Evolutionary conservation across 2,113 vertebrate genomes (phyloP).

Genomic region (Pelmatolapia mariae): DNA sequence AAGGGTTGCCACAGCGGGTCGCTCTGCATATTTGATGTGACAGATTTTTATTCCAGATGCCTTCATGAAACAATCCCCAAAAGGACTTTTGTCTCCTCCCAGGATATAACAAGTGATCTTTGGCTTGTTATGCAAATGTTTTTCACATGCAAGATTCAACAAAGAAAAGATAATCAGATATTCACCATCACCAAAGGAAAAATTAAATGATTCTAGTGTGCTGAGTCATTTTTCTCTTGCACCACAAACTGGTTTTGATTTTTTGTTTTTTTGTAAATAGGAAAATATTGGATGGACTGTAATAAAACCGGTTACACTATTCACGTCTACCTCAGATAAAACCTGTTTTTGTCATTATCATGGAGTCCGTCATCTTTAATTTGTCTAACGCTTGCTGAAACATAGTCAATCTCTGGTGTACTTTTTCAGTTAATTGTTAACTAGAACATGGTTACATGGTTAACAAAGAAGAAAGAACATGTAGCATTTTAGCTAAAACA

Average conservation of each 20-base stretch:
- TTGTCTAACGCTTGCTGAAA: neutral
- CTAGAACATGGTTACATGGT: neutral
- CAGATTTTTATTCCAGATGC: neutral
- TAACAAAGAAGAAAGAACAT: neutral
- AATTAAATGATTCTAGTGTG: neutral
- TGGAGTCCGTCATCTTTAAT: neutral
- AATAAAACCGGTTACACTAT: neutral
- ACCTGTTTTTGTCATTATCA: neutral
- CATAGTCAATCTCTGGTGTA: neutral
- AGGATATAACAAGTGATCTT: neutral
- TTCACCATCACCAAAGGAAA: rapidly evolving
- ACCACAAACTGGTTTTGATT: neutral
- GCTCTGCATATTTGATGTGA: neutral
- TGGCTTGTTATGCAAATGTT: neutral
- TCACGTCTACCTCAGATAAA: neutral
- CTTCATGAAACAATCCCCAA: neutral
- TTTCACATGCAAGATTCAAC: neutral
- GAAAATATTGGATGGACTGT: neutral
- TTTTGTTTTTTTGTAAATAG: neutral
- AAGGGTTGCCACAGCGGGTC: neutral
- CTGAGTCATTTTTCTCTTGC: neutral
- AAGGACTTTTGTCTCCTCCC: neutral
- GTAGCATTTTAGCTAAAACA: neutral
- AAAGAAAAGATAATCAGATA: neutral
- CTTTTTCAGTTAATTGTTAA: neutral